These are phyloP conservation scores for Acronicta aceris DNA, from an alignment of 2,888 invertebrate species.

Conservation along the genomic window DNA sequence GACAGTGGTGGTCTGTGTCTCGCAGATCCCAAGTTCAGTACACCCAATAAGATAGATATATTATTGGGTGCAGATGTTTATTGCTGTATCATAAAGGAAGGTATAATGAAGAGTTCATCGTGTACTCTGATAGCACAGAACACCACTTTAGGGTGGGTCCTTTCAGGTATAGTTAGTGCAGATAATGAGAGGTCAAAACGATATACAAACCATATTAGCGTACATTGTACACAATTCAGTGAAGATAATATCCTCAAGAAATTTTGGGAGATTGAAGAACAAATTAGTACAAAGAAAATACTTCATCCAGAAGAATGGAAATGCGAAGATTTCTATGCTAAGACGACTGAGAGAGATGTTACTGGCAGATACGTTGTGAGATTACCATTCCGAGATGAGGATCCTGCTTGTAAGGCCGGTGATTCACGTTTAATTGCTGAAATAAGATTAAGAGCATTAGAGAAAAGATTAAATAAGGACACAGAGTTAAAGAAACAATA, in stretches of 20 bases:
- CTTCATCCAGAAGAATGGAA: conserved; percentile 28
- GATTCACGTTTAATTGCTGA: conserved; percentile 9
- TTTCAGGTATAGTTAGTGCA: neutral
- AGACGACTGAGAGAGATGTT: conserved; percentile 12
- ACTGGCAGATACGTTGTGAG: conserved; percentile 17
- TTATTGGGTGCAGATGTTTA: conserved; percentile 20
- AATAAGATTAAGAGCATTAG: conserved; percentile 28
- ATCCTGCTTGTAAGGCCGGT: conserved; percentile 13
- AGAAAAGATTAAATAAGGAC: conserved; percentile 7
- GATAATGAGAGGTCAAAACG: neutral
- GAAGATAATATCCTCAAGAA: conserved; percentile 27
- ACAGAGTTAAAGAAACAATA: conserved; percentile 38
- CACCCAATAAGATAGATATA: conserved; percentile 7
- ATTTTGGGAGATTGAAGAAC: conserved; percentile 49
- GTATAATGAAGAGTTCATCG: neutral
- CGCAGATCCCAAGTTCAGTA: conserved; percentile 11
- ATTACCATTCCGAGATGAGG: conserved; percentile 15
- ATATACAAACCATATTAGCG: neutral
- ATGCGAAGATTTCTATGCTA: conserved; percentile 27
- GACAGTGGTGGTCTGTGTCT: neutral
- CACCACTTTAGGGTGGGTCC: neutral
- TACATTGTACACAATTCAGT: conserved; percentile 18
- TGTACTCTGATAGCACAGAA: no score
- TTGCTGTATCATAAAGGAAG: conserved; percentile 14
- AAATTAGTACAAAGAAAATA: conserved; percentile 11